Base-by-base conservation (phyloP, 2,797 vertebrate species). In the Danio choprae region DNA sequence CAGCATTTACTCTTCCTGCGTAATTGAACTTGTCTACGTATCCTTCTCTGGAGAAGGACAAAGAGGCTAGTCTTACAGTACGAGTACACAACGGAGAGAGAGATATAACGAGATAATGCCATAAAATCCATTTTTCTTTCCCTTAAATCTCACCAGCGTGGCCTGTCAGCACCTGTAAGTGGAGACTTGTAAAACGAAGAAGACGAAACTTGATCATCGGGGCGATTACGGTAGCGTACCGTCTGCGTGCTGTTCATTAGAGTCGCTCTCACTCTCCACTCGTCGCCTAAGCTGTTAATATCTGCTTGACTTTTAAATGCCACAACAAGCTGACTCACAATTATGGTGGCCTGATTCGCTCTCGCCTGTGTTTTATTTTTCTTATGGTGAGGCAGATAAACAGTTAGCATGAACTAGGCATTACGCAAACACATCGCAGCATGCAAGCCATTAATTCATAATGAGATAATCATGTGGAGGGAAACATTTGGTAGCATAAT, bases 401-500 rank as follows among this genome's bases (percentile, higher is more conserved):
- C 68, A 82, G 53, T 77, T 75, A 82, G 82, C 56, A 7, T 20
- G 18, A 83, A 64, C 80, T 15, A 38, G 78, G 85, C 82, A 13
- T 69, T 84, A 83, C 76, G 38, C 87, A 91, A 91, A 89, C 91
- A 90, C 85, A 90, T 88, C 77, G 83, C 85, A 10, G 84, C 55
- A 83, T 88, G 84, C 87, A 88, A 89, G 85, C 89, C 89, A 90
- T 92, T 90, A 89, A 90, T 91, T 91, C 87, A 87, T 94, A 93
- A 91, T 92, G 91, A 92, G 91, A 87, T 92, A 92, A 93, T 92
- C 86, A 90, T 89, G 68, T 51, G 88, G 76, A 87, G 87, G 88
- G 80, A 75, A 59, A 72, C 74, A 71, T 87, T 90, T 84, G 6
- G 88, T 87, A 90, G 87, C 80, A 87, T 88, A 84, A 84, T 90